Conservation (phyloP, 2,888 invertebrate genomes). For the Strigamia crassipes region DNA sequence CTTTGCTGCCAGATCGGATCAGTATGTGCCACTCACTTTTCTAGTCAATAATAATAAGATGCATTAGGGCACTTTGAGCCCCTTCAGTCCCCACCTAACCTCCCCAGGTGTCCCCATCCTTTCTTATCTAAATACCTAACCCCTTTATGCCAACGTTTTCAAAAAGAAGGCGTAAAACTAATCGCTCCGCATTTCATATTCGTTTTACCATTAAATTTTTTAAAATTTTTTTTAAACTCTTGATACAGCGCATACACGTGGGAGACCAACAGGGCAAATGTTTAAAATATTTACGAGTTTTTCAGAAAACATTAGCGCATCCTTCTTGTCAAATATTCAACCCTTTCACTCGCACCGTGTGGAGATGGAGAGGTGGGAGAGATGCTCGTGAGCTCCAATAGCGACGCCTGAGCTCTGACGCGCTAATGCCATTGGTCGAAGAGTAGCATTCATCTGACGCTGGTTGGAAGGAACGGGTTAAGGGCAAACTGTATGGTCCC, state of each 20-base stretch:
- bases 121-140: background rate
- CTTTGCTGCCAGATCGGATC: conserved; percentile 21
- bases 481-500: background rate
- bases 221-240: background rate
- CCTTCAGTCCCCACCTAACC: background rate
- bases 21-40: conserved; percentile 16
- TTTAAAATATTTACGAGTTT: conserved; percentile 10
- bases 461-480: conserved; percentile 21
- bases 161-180: background rate
- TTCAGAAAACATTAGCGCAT: background rate
- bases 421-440: conserved; percentile 21
- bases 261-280: background rate
- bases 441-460: conserved; percentile 3
- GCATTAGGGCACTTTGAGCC: conserved; percentile 21
- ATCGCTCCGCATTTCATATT: background rate
- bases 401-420: conserved; percentile 21
- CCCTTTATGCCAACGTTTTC: background rate
- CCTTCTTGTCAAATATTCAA: conserved; percentile 16
- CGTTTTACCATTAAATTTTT: background rate
- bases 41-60: conserved; percentile 21
- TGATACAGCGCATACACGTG: background rate
- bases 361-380: conserved; percentile 11
- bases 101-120: background rate
- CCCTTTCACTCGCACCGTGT: background rate
- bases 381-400: conserved; percentile 11